Evolutionary conservation across 2,888 invertebrate genomes (phyloP), one percentile per base, ranked within the genome.

Genomic region (Augochlorella aurata): DNA sequence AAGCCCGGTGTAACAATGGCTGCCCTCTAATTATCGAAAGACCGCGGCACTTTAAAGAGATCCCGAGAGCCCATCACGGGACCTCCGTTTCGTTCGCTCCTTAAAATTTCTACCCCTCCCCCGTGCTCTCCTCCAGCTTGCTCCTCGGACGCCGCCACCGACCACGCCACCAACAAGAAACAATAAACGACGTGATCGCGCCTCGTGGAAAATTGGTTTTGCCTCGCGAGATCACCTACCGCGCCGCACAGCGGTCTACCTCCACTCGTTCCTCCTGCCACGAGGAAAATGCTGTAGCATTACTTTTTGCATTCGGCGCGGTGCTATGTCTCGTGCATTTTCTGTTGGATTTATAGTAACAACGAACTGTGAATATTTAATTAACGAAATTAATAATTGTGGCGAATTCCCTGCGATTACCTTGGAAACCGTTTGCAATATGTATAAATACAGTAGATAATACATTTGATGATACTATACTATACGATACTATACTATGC

Each of bases 21-120:
- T 90, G 93, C 92, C 93, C 93, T 93, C 91, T 93, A 93, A 93
- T 93, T 93, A 93, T 93, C 92, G 90, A 89, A 89, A 93, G 91
- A 88, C 93, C 93, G 93, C 93, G 91, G 91, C 93, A 92, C 93
- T 93, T 93, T 92, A 92, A 91, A 92, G 89, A 90, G 89, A 87
- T 89, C 90, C 90, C 87, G 77, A 89, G 88, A 91, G 90, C 90
- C 91, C 91, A 91, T 92, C 91, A 91, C 85, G 82, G 87, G 83
- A 87, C 81, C 88, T 90, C 85, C 88, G 87, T 90, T 90, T 90
- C 89, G 89, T 88, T 90, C 87, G 89, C 87, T 86, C 85, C 84
- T 89, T 85, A 87, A 91, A 90, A 90, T 89, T 88, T 88, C 89
- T 88, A 83, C 79, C 82, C 77, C 81, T 77, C 80, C 84, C 82